Percentiles rank a stretch among this genome's conserved stretches.
Conservation (phyloP, 2,888 invertebrate genomes). For the Cantharis rufa region DNA sequence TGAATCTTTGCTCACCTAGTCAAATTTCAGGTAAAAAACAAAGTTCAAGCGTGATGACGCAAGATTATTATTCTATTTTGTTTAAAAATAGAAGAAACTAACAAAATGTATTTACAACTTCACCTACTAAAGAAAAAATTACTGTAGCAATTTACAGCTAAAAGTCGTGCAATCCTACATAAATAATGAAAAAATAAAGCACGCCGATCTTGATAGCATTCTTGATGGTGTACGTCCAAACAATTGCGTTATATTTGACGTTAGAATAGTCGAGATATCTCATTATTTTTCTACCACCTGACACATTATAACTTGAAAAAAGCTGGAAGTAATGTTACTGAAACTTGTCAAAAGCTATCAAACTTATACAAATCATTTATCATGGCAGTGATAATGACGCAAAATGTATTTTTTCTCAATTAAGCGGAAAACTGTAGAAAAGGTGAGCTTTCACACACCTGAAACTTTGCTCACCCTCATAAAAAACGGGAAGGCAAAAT, state of each 20-base stretch:
- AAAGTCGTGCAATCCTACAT: neutral
- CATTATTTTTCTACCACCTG: neutral
- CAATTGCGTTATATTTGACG: neutral
- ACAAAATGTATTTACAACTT: neutral
- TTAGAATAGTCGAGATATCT: neutral
- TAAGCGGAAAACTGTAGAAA: neutral
- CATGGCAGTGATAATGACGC: neutral
- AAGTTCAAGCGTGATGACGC: conserved; percentile 70
- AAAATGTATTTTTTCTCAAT: neutral
- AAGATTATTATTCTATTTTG: neutral
- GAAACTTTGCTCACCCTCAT: conserved; percentile 85
- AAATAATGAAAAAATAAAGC: neutral
- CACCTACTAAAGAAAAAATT: neutral
- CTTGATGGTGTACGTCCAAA: neutral
- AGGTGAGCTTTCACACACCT: conserved; percentile 68
- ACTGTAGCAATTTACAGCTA: neutral
- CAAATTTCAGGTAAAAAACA: conserved; percentile 74
- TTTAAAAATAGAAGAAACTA: neutral
- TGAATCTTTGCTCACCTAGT: conserved; percentile 88
- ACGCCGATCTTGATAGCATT: neutral
- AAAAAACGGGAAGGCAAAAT: conserved; percentile 77
- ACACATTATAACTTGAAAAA: neutral
- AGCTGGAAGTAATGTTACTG: neutral
- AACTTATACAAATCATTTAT: neutral
- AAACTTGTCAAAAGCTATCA: neutral